Evolutionary conservation across 2,797 vertebrate species (phyloP), one percentile per base, ranked within the genome.

Genomic region (Acropternis orthonyx): DNA sequence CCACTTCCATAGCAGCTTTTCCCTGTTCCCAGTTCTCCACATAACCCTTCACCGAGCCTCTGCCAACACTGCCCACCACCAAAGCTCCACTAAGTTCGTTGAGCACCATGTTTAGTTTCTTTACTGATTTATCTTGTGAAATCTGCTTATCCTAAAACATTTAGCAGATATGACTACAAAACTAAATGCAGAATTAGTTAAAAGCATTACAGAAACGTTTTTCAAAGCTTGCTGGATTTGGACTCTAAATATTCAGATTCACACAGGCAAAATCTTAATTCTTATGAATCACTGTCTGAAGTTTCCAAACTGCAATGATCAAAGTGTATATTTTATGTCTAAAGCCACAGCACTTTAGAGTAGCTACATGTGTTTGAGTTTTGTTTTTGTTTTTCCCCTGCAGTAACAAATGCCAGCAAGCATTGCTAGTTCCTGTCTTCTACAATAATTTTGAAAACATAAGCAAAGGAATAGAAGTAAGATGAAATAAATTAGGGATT

Each of bases 361-460:
- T 6, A 34, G 12, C 54, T 83, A 77, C 62, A 85, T 30, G 17
- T 22, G 1, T 7, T 30, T 54, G 55, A 9, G 6, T 27, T 32
- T 15, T 28, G 23, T 1, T 1, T 28, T 49, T 7, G 18, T 6
- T 7, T 3, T 0, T 8, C 7, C 19, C 19, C 44, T 30, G 72
- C 3, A 6, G 21, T 49, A 73, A 77, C 18, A 85, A 76, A 92
- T 22, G 23, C 28, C 56, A 88, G 30, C 6, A 65, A 84, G 9
- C 41, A 59, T 63, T 88, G 62, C 61, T 83, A 61, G 8, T 67
- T 80, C 21, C 28, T 56, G 10, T 24, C 18, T 67, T 73, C 49
- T 48, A 84, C 27, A 67, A 19, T 15, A 24, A 55, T 78, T 84
- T 24, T 77, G 62, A 75, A 75, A 85, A 78, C 26, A 28, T 32